These are phyloP conservation scores for Carassius gibelio DNA, from an alignment of 2,113 vertebrate genomes.

Conservation along the genomic window DNA sequence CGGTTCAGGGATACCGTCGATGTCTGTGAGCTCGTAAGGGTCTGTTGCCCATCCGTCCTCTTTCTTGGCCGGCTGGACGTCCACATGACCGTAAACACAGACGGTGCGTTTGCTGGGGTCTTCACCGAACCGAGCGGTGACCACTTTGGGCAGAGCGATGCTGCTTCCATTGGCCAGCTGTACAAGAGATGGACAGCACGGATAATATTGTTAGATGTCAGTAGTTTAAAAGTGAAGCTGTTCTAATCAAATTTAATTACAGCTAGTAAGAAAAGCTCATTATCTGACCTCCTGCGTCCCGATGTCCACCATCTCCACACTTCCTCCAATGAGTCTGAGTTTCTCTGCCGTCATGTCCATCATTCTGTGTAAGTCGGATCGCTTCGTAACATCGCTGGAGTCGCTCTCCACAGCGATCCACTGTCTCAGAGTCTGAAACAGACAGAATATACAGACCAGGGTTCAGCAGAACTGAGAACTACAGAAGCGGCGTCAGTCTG, in stretches of 20 bases:
- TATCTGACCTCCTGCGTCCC: slow-evolving; percentile 80
- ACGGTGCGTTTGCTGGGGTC: slow-evolving; percentile 80
- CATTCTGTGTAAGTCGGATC: slow-evolving; percentile 80
- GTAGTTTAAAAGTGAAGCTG: background rate
- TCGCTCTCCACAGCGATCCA: slow-evolving; percentile 89
- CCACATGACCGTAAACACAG: slow-evolving; percentile 90
- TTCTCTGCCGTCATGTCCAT: slow-evolving; percentile 74
- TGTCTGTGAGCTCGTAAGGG: slow-evolving; percentile 84
- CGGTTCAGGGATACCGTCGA: slow-evolving; percentile 73
- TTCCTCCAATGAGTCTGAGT: slow-evolving; percentile 79
- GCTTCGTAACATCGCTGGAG: slow-evolving; percentile 79
- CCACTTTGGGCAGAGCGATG: slow-evolving; percentile 80
- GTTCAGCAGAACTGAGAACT: background rate
- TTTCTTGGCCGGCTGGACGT: slow-evolving; percentile 86
- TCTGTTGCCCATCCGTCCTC: slow-evolving; percentile 86
- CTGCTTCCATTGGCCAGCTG: slow-evolving; percentile 78
- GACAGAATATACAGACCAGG: background rate
- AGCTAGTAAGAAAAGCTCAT: background rate
- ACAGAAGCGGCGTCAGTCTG: background rate
- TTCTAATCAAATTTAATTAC: background rate
- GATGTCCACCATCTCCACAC: slow-evolving; percentile 73
- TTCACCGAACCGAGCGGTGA: slow-evolving; percentile 81
- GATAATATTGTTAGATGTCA: background rate
- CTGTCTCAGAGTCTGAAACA: slow-evolving; percentile 77
- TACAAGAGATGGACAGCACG: background rate